These are phyloP conservation scores for Gorsachius goisagi DNA, from an alignment of 2,113 vertebrate genomes.

Conservation along the genomic window DNA sequence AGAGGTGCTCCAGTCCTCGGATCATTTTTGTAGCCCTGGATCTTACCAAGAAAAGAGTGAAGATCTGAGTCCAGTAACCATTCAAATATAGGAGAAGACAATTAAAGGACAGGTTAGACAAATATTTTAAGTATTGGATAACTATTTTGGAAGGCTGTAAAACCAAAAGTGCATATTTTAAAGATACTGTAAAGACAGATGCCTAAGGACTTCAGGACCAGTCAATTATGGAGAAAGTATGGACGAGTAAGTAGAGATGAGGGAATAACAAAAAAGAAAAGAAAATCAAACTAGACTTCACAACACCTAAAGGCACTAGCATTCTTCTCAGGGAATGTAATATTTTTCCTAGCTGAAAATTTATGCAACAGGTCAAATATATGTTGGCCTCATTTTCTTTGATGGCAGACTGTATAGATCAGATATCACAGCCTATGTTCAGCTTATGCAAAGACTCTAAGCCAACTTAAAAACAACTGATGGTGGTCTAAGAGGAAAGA, in stretches of 20 bases:
- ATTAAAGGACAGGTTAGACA: background rate
- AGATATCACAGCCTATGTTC: background rate
- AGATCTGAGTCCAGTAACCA: background rate
- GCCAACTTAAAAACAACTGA: background rate
- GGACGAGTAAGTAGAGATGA: background rate
- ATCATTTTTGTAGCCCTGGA: too few species aligned
- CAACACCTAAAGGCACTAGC: background rate
- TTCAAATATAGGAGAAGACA: background rate
- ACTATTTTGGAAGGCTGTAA: background rate
- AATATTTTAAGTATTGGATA: background rate
- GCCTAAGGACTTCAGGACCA: background rate
- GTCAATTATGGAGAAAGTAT: background rate
- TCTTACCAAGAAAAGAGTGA: background rate
- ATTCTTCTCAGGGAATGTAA: background rate
- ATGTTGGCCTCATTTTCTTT: background rate
- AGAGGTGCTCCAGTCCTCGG: too few species aligned
- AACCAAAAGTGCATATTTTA: background rate
- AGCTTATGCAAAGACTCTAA: background rate
- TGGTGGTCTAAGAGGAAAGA: constrained; percentile 1
- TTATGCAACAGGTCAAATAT: background rate
- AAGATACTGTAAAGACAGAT: background rate
- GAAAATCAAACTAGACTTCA: background rate
- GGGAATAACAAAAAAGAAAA: background rate
- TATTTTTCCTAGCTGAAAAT: constrained; percentile 1
- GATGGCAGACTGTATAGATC: background rate